These are phyloP conservation scores for Phenganax stokvisi DNA, from an alignment of 92 coral and sea anemone species.

Conservation along the genomic window DNA sequence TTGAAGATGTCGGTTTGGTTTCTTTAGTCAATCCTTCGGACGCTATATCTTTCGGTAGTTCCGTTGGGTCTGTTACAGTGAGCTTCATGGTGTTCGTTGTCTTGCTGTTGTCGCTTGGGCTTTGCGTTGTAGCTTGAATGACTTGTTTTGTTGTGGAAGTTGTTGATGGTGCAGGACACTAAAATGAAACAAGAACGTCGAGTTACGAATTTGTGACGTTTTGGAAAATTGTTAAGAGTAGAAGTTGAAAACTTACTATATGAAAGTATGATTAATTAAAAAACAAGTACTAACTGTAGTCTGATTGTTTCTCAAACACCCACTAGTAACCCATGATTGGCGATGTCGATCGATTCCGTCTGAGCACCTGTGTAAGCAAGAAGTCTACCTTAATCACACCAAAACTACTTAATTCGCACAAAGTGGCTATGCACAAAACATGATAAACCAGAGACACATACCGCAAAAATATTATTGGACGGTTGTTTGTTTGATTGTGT, in stretches of 20 bases:
- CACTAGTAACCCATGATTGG: slow-evolving; percentile 48
- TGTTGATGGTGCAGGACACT: slow-evolving; percentile 12
- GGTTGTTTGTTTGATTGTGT: not conserved
- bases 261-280: too few species aligned
- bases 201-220: not conserved
- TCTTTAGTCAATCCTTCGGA: not conserved
- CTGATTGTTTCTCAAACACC: slow-evolving; percentile 40
- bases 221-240: not conserved
- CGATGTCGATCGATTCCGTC: slow-evolving; percentile 73
- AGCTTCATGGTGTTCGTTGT: not conserved
- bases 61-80: not conserved
- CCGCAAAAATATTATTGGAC: not conserved
- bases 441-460: not conserved
- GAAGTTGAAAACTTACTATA: not conserved
- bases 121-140: slow-evolving; percentile 3
- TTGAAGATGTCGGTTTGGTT: not conserved
- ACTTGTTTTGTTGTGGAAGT: not conserved
- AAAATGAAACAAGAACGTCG: not conserved
- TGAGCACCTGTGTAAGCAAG: slow-evolving; percentile 54
- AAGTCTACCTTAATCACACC: too few species aligned
- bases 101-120: not conserved
- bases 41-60: too few species aligned
- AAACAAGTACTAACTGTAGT: slow-evolving; percentile 41
- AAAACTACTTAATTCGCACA: not conserved
- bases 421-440: not conserved